These are phyloP conservation scores for Caenorhabditis panamensis DNA, from an alignment of 2,888 invertebrate genomes.

Conservation along the genomic window DNA sequence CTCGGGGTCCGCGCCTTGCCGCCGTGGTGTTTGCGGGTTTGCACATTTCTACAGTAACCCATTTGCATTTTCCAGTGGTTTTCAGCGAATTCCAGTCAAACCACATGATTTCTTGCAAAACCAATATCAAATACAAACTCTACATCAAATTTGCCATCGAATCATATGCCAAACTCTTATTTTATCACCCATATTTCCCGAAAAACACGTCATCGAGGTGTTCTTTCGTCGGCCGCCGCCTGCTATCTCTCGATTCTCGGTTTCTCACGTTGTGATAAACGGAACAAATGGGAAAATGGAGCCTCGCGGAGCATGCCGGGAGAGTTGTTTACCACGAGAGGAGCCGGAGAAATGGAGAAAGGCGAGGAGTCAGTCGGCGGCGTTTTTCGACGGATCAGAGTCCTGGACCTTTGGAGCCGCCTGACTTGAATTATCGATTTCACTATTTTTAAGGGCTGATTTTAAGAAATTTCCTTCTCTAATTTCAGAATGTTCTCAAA, in stretches of 20 bases:
- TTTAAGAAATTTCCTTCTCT: no score
- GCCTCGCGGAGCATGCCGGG: not conserved
- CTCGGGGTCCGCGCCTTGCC: not conserved
- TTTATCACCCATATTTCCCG: not conserved
- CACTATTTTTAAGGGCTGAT: no score
- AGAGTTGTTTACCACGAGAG: constrained; percentile 47
- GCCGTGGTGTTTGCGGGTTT: constrained; percentile 19
- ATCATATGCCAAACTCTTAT: constrained; percentile 7
- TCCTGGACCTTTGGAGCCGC: no score
- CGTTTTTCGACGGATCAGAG: no score
- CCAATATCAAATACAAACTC: not conserved
- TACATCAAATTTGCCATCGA: constrained; percentile 5
- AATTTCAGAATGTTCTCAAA: constrained; percentile 34
- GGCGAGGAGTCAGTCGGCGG: no score
- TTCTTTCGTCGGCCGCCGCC: not conserved
- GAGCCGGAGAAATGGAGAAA: no score
- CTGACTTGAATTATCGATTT: not conserved
- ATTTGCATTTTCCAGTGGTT: not conserved
- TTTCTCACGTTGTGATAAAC: constrained; percentile 15
- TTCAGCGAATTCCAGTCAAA: not conserved
- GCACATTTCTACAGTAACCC: constrained; percentile 1
- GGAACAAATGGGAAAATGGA: constrained; percentile 32
- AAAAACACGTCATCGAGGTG: constrained; percentile 2
- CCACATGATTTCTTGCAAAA: not conserved
- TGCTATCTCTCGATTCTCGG: not conserved